phyloP scores from a whole-genome alignment of 2,888 invertebrate genomes.

The Drosophila nr. fundita region DNA sequence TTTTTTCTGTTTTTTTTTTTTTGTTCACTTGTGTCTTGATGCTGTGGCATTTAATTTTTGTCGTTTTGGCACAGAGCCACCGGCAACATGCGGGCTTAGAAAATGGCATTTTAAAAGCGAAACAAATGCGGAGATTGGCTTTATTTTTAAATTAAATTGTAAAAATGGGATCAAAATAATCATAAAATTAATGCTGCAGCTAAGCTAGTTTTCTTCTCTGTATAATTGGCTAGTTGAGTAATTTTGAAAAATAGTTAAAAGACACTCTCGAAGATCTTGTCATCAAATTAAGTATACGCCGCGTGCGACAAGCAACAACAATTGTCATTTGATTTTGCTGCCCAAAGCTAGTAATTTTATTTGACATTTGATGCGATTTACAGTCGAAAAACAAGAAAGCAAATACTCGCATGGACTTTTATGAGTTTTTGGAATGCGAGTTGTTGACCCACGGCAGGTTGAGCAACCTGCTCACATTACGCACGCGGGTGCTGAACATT shows the following conservation, averaged over 20 bases:
- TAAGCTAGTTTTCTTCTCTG: not conserved
- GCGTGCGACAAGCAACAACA: not conserved
- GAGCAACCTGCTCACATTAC: constrained; percentile 42
- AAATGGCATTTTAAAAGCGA: constrained; percentile 58
- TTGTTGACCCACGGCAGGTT: constrained; percentile 47
- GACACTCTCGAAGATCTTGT: not conserved
- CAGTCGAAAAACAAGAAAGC: constrained; percentile 22
- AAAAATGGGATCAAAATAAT: constrained; percentile 1
- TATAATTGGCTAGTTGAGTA: constrained; percentile 5
- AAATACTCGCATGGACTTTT: constrained; percentile 21
- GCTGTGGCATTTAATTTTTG: constrained; percentile 69
- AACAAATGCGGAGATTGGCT: constrained; percentile 52
- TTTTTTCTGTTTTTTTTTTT: constrained; percentile 5
- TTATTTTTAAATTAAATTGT: constrained; percentile 39
- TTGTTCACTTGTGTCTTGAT: constrained; percentile 46
- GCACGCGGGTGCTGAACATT: constrained; percentile 43
- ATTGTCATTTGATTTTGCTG: constrained; percentile 18
- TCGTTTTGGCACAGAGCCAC: constrained; percentile 66
- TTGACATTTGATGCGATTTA: constrained; percentile 37
- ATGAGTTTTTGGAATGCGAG: constrained; percentile 46
- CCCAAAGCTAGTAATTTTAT: constrained; percentile 21
- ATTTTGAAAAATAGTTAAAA: not conserved
- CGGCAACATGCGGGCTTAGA: constrained; percentile 54
- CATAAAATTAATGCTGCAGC: constrained; percentile 24
- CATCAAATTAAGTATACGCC: constrained; percentile 39